Evolutionary conservation across 2,888 invertebrate genomes (phyloP), one percentile per base, ranked within the genome.

Genomic region (Rutpela maculata): DNA sequence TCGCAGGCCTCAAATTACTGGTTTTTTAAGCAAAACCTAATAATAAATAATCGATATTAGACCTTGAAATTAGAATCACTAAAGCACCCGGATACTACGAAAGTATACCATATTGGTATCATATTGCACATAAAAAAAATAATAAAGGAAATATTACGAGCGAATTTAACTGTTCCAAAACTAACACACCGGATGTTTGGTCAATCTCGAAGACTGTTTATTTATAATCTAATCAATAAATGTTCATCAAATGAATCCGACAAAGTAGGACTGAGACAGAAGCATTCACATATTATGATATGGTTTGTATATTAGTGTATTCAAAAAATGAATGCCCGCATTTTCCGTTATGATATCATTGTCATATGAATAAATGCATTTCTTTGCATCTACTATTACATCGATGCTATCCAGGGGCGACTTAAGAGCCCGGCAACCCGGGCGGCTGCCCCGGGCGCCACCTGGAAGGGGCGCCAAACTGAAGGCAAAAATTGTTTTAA

Each of bases 151-250:
- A 50, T 50, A n/a, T n/a, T n/a, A 50, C n/a, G n/a, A n/a, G 3
- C n/a, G n/a, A 50, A 17, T 50, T 50, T n/a, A n/a, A n/a, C 50
- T 50, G n/a, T 50, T 50, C 15, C n/a, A 4, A 50, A n/a, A n/a
- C n/a, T n/a, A 50, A 15, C 50, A 15, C 50, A n/a, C 50, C 50
- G 50, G 50, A 50, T n/a, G 50, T 50, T 5, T 43, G 43, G n/a
- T 50, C n/a, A 50, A 50, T 50, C n/a, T 50, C 5, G n/a, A 50
- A 50, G 50, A 50, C 50, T 50, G 4, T 26, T 15, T 50, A 43
- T 50, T 50, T 50, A 50, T 50, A 50, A n/a, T 50, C 50, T n/a
- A 50, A 50, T 50, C 50, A n/a, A 50, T 50, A 50, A 50, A 50
- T n/a, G 50, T 17, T 50, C 15, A 15, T 15, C n/a, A n/a, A 50